A percentile compares a stretch with the other conserved stretches of the same genome.
These are phyloP conservation scores for Diplodus sargus DNA, from an alignment of 2,797 vertebrate species.

Conservation along the genomic window DNA sequence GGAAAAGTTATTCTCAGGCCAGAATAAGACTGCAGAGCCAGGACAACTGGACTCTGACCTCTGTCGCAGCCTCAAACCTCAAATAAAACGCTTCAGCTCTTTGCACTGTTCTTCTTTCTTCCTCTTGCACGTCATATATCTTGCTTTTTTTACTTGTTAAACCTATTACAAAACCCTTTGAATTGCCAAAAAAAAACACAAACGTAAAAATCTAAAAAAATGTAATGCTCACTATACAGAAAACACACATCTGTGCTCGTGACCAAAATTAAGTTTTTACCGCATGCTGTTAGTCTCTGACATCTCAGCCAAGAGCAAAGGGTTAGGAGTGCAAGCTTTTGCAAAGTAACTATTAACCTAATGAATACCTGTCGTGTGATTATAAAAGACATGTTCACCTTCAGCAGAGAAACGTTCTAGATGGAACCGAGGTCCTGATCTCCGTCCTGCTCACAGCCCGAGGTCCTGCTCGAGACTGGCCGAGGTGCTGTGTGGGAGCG, in stretches of 20 bases:
- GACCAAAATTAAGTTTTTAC: slow-evolving; percentile 13
- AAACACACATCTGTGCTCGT: neutral
- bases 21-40: neutral
- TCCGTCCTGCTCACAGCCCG: slow-evolving; percentile 40
- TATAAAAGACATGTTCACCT: slow-evolving; percentile 86
- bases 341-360: slow-evolving; percentile 71
- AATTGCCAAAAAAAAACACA: neutral
- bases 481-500: slow-evolving; percentile 38
- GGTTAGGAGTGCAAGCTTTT: slow-evolving; percentile 63
- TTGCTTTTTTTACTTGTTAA: neutral
- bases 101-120: neutral
- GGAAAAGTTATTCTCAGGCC: slow-evolving; percentile 7
- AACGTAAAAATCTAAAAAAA: too few species aligned
- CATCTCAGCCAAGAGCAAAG: slow-evolving; percentile 38
- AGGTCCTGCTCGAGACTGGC: slow-evolving; percentile 42
- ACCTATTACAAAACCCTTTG: neutral
- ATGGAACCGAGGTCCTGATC: slow-evolving; percentile 39
- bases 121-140: neutral
- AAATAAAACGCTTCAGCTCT: neutral
- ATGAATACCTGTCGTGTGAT: slow-evolving; percentile 78
- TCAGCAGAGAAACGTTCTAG: slow-evolving; percentile 64
- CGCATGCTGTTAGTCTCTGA: slow-evolving; percentile 73
- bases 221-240: neutral
- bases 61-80: neutral
- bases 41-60: slow-evolving; percentile 7